Percentiles rank a stretch among this genome's conserved stretches.
Conservation (phyloP, 2,888 invertebrate genomes). For the Strigamia maritima region DNA sequence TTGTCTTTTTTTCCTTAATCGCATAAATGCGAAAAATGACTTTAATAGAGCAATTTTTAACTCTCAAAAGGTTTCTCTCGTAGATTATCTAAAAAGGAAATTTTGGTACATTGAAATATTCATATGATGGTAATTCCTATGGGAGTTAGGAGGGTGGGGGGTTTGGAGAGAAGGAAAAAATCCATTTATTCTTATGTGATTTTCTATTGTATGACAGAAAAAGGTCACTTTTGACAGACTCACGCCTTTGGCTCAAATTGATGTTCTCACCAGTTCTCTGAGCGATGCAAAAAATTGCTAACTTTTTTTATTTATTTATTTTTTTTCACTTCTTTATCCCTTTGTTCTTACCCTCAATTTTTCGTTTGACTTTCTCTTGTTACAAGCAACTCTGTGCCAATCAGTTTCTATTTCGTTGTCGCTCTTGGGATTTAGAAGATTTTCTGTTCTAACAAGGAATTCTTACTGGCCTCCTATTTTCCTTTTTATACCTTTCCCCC, state of each 20-base stretch:
- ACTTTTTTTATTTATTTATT: neutral
- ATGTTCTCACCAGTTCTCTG: neutral
- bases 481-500: neutral
- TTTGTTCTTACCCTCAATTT: neutral
- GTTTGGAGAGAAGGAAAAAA: neutral
- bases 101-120: conserved; percentile 7
- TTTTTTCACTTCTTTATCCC: neutral
- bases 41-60: conserved; percentile 1
- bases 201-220: conserved; percentile 17
- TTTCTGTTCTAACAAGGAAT: conserved; percentile 29
- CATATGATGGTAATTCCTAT: conserved; percentile 2
- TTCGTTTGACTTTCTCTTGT: neutral
- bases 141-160: neutral
- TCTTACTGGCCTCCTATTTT: neutral
- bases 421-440: conserved; percentile 27
- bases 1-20: neutral
- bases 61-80: conserved; percentile 11
- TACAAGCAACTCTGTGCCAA: neutral
- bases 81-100: conserved; percentile 23
- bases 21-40: neutral
- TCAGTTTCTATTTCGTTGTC: conserved; percentile 29
- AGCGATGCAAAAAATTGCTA: neutral
- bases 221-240: conserved; percentile 13
- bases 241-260: conserved; percentile 20
- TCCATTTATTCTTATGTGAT: neutral